These are phyloP conservation scores for Rhombomys opimus DNA, from an alignment of 2,113 vertebrate species.

Conservation along the genomic window DNA sequence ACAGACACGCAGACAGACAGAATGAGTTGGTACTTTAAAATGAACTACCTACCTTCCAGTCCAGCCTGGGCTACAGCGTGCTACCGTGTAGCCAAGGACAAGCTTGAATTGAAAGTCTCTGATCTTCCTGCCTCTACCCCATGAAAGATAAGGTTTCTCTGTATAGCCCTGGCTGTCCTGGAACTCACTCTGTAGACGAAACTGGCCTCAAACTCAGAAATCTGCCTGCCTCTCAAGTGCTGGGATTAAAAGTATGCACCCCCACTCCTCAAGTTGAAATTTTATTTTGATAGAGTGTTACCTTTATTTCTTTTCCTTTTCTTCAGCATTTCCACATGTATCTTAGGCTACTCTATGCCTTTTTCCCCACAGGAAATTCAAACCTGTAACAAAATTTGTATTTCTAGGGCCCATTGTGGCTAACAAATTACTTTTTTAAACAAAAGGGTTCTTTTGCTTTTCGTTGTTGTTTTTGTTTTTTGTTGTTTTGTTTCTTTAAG, in stretches of 20 bases:
- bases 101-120: neutral
- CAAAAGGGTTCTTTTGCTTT: too few relatives aligned
- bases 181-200: neutral
- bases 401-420: neutral
- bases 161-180: neutral
- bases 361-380: slow-evolving; percentile 15
- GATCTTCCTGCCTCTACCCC: neutral
- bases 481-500: neutral
- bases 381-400: neutral
- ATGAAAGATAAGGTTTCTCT: neutral
- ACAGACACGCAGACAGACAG: neutral
- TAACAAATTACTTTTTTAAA: slow-evolving; percentile 1
- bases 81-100: neutral
- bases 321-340: neutral
- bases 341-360: neutral
- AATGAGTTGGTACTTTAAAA: neutral
- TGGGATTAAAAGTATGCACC: neutral
- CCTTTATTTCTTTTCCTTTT: neutral
- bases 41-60: neutral
- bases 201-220: neutral
- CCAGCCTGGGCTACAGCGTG: neutral
- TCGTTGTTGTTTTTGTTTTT: neutral
- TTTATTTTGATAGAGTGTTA: neutral
- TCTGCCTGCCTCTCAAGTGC: neutral
- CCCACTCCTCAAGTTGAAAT: neutral